Evolutionary conservation across 2,797 vertebrate species (phyloP).

Genomic region (Danio kyathit): DNA sequence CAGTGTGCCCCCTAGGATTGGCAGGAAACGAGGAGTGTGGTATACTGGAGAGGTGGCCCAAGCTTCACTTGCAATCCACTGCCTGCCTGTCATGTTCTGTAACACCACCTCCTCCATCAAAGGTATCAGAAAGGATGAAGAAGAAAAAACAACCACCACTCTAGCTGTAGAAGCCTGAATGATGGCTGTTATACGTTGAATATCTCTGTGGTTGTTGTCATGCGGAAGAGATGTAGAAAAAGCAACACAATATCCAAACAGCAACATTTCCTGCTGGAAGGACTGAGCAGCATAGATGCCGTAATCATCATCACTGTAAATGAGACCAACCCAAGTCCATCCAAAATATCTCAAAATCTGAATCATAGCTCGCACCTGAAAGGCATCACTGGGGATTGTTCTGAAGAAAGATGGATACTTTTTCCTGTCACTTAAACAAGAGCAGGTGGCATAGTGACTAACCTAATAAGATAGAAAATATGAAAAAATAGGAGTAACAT

Average conservation of each 20-base stretch:
- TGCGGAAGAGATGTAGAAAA: conserved; percentile 70
- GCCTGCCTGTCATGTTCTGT: conserved; percentile 57
- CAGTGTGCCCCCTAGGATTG: conserved; percentile 61
- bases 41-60: conserved; percentile 59
- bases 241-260: conserved; percentile 72
- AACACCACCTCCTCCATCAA: conserved; percentile 60
- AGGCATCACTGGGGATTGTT: conserved; percentile 64
- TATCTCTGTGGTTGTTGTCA: conserved; percentile 57
- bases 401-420: conserved; percentile 63
- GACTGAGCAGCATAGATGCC: conserved; percentile 43
- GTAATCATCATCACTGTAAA: conserved; percentile 49
- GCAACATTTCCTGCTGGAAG: conserved; percentile 50
- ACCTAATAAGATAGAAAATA: conserved; percentile 21
- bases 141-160: conserved; percentile 63
- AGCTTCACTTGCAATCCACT: conserved; percentile 66
- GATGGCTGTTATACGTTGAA: conserved; percentile 52
- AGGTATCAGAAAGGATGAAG: conserved; percentile 57
- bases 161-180: conserved; percentile 60
- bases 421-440: conserved; percentile 61
- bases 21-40: conserved; percentile 37
- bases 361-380: conserved; percentile 55
- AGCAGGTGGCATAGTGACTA: conserved; percentile 61
- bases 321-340: conserved; percentile 43
- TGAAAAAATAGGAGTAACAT: too few relatives aligned
- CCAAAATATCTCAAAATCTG: conserved; percentile 45